These are phyloP conservation scores for Clostera curtula DNA, from an alignment of 2,888 invertebrate species.

Conservation along the genomic window DNA sequence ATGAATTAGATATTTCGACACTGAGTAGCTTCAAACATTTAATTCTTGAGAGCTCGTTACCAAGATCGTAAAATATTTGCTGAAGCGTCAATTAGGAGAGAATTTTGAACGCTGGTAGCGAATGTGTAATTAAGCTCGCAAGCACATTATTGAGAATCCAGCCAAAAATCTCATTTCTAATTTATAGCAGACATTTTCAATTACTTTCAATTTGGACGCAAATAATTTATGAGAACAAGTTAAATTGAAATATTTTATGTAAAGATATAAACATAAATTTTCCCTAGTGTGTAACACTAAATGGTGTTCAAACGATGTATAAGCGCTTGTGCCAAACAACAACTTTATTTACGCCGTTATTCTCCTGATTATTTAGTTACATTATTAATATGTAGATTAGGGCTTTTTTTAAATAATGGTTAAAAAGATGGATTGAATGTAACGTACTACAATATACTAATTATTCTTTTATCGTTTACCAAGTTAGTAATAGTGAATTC, in stretches of 20 bases:
- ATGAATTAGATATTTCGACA: constrained; percentile 27
- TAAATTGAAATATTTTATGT: neutral
- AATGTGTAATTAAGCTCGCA: constrained; percentile 44
- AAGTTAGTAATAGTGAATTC: too few relatives aligned
- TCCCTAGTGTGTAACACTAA: too few relatives aligned
- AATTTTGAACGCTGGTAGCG: constrained; percentile 39
- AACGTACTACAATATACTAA: too few relatives aligned
- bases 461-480: too few relatives aligned
- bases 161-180: constrained; percentile 20
- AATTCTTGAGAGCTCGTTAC: constrained; percentile 40
- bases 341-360: too few relatives aligned
- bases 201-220: neutral
- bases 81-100: constrained; percentile 44
- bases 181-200: constrained; percentile 5
- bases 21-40: constrained; percentile 39
- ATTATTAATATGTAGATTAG: too few relatives aligned
- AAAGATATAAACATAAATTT: too few relatives aligned
- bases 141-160: constrained; percentile 35
- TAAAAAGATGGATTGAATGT: too few relatives aligned
- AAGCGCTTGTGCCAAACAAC: too few relatives aligned
- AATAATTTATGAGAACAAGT: neutral
- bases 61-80: constrained; percentile 40
- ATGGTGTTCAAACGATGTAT: too few relatives aligned
- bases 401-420: too few relatives aligned
- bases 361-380: too few relatives aligned